phyloP scores from a whole-genome alignment of 2,797 vertebrate species.

The Champsocephalus esox region DNA sequence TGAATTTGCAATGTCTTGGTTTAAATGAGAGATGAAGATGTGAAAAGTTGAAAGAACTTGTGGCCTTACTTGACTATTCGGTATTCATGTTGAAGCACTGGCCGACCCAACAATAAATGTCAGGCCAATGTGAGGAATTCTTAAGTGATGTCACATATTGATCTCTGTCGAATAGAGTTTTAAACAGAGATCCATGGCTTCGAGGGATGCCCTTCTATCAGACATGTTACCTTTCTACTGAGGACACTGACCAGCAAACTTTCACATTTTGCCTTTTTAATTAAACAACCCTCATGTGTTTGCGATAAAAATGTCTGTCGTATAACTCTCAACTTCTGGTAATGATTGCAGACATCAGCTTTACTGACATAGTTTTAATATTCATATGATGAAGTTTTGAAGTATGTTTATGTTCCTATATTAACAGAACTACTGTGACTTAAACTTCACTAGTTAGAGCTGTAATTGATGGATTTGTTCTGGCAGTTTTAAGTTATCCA shows the following conservation, averaged over 20 bases:
- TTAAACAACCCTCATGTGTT: constrained; percentile 25
- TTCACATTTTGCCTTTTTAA: constrained; percentile 33
- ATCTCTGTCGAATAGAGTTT: constrained; percentile 73
- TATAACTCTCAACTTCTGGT: constrained; percentile 23
- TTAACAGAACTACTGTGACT: constrained; percentile 32
- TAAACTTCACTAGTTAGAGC: constrained; percentile 44
- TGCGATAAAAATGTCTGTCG: constrained; percentile 1
- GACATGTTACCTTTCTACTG: constrained; percentile 36
- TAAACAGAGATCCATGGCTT: constrained; percentile 57
- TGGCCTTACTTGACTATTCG: constrained; percentile 49
- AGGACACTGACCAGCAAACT: constrained; percentile 36
- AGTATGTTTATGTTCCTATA: constrained; percentile 1
- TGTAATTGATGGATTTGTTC: constrained; percentile 46
- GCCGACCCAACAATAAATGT: constrained; percentile 76
- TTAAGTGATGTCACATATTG: constrained; percentile 77
- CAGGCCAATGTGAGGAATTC: constrained; percentile 73
- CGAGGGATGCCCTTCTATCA: constrained; percentile 44
- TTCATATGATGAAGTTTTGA: constrained; percentile 29
- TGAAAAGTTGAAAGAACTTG: constrained; percentile 41
- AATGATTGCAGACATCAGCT: constrained; percentile 31
- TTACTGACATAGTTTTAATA: constrained; percentile 34
- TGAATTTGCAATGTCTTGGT: constrained; percentile 11
- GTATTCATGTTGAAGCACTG: constrained; percentile 54
- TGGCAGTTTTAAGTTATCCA: constrained; percentile 38
- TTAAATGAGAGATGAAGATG: constrained; percentile 40